Conservation (phyloP, 1,140 invertebrate species). For the Centruroides vittatus region DNA sequence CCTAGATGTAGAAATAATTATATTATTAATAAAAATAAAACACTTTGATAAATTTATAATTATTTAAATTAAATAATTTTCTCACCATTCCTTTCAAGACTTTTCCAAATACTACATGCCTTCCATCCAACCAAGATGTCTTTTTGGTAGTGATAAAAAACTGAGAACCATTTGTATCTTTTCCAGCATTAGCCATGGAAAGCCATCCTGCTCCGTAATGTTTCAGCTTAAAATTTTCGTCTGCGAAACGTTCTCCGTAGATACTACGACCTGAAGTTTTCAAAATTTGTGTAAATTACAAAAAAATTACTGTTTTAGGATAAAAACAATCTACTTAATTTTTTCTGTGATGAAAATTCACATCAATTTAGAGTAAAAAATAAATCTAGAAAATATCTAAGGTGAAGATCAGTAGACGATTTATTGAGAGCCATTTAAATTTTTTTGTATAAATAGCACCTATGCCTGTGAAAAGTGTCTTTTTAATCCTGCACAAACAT, state of each 20-base stretch:
- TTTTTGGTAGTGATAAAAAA: conserved; percentile 91
- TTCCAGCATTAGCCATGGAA: conserved; percentile 89
- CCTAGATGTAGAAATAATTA: conserved; percentile 29
- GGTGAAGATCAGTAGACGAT: too few species aligned
- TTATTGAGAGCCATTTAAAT: too few species aligned
- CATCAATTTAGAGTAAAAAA: too few species aligned
- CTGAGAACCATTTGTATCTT: conserved; percentile 93
- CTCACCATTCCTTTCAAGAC: conserved; percentile 58
- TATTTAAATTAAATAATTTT: too few species aligned
- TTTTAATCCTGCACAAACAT: too few species aligned
- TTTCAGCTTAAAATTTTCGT: conserved; percentile 85
- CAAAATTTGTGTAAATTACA: conserved; percentile 3
- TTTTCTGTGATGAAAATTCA: too few species aligned
- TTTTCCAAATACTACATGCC: conserved; percentile 44
- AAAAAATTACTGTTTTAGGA: too few species aligned
- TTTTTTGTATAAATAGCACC: too few species aligned
- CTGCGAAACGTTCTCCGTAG: conserved; percentile 83
- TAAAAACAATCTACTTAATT: too few species aligned
- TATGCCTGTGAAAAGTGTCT: too few species aligned
- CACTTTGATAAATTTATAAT: not conserved
- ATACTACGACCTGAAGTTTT: conserved; percentile 59
- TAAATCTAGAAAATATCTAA: too few species aligned
- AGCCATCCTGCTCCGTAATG: conserved; percentile 75
- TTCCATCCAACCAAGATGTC: conserved; percentile 87
- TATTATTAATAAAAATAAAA: not conserved